Conservation (phyloP, 2,113 vertebrate genomes). For the Hyaena hyaena region DNA sequence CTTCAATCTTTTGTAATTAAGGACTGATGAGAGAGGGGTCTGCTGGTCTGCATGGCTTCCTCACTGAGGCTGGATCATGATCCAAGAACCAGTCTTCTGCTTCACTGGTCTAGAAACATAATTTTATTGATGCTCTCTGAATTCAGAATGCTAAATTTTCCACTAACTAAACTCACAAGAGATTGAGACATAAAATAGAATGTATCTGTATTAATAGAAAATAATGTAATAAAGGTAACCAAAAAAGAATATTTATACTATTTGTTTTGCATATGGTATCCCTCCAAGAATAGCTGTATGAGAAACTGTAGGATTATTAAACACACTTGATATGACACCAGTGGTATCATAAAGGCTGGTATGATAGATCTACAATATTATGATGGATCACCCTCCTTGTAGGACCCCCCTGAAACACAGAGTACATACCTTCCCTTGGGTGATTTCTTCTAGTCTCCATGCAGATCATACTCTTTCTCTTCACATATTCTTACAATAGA, state of each 20-base stretch:
- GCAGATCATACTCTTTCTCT: not conserved
- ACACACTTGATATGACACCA: not conserved
- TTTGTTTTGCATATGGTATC: not conserved
- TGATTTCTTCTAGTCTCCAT: not conserved
- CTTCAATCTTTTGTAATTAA: not conserved
- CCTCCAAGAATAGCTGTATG: not conserved
- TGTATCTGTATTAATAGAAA: not conserved
- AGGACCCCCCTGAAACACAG: not conserved
- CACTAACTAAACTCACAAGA: not conserved
- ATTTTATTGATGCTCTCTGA: not conserved
- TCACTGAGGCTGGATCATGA: not conserved
- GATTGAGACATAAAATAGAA: not conserved
- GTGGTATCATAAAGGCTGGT: not conserved
- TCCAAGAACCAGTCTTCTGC: not conserved
- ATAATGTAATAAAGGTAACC: not conserved
- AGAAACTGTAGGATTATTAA: not conserved
- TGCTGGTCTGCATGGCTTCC: not conserved
- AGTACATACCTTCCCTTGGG: not conserved
- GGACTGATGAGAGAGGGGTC: not conserved
- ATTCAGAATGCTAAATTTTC: not conserved
- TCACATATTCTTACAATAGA: not conserved
- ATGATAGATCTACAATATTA: not conserved
- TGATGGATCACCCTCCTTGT: not conserved
- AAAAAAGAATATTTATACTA: not conserved
- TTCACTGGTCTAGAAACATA: not conserved